phyloP scores from a whole-genome alignment of 2,797 vertebrate species.

The Pangasius macronema region DNA sequence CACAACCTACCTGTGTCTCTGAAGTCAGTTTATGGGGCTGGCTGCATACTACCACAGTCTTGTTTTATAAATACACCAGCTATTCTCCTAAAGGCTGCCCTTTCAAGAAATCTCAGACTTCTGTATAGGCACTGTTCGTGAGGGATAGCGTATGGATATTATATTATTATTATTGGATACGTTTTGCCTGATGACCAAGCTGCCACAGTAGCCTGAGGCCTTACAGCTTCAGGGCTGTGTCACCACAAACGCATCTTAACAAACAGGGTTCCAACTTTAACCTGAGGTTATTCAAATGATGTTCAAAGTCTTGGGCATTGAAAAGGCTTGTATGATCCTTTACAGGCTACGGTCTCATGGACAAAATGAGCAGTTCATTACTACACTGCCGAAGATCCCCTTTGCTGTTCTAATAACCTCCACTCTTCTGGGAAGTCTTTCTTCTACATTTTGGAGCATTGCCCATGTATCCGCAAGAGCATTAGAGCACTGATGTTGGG shows the following conservation, averaged over 20 bases:
- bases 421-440: neutral
- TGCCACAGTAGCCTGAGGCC: neutral
- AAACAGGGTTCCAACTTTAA: neutral
- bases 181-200: neutral
- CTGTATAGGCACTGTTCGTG: neutral
- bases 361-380: slow-evolving; percentile 2
- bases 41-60: neutral
- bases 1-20: neutral
- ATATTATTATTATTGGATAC: too few relatives aligned
- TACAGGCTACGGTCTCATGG: neutral
- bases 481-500: neutral
- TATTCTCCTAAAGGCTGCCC: too few relatives aligned
- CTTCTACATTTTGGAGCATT: neutral
- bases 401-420: neutral
- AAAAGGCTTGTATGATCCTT: neutral
- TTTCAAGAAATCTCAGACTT: neutral
- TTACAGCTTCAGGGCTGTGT: neutral
- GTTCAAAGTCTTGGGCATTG: neutral
- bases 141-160: neutral
- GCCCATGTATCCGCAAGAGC: neutral
- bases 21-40: neutral
- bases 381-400: neutral
- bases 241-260: neutral
- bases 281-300: neutral
- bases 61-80: neutral